A percentile compares a stretch with the other conserved stretches of the same genome.
Conservation (phyloP, 2,797 vertebrate species). For the Cyclopterus lumpus region DNA sequence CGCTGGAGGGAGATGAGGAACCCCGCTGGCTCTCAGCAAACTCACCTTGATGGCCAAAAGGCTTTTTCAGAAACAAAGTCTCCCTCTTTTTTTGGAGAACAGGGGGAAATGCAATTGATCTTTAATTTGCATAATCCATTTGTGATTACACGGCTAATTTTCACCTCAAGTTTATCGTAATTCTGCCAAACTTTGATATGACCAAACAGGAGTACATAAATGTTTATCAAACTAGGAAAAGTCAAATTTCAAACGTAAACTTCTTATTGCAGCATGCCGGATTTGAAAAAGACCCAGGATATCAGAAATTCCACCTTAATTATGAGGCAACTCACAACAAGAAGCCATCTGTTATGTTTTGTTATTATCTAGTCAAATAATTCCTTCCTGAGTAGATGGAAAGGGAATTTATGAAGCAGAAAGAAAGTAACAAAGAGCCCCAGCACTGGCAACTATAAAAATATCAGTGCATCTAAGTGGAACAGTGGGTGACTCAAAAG, state of each 20-base stretch:
- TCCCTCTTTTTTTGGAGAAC: constrained; percentile 63
- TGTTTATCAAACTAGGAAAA: constrained; percentile 58
- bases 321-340: constrained; percentile 10
- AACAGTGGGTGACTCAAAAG: constrained; percentile 31
- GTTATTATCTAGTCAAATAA: constrained; percentile 55
- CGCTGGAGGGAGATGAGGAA: constrained; percentile 74
- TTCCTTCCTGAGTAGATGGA: constrained; percentile 29
- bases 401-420: constrained; percentile 21
- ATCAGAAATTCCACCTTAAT: constrained; percentile 8
- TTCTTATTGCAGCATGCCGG: constrained; percentile 29
- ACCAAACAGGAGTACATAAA: constrained; percentile 55
- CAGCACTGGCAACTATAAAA: constrained; percentile 34
- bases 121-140: constrained; percentile 81
- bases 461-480: constrained; percentile 33
- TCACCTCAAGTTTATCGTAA: constrained; percentile 65
- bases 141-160: constrained; percentile 74
- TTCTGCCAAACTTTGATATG: constrained; percentile 70
- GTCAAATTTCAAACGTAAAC: constrained; percentile 57
- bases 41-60: constrained; percentile 76
- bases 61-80: constrained; percentile 64
- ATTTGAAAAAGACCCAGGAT: constrained; percentile 17
- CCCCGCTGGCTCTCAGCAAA: constrained; percentile 73
- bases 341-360: constrained; percentile 25
- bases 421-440: constrained; percentile 41
- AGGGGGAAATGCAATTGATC: constrained; percentile 76